Percentiles rank a stretch among this genome's conserved stretches.
Evolutionary conservation across 2,797 vertebrate species (phyloP).

Genomic region (Neostethus bicornis): DNA sequence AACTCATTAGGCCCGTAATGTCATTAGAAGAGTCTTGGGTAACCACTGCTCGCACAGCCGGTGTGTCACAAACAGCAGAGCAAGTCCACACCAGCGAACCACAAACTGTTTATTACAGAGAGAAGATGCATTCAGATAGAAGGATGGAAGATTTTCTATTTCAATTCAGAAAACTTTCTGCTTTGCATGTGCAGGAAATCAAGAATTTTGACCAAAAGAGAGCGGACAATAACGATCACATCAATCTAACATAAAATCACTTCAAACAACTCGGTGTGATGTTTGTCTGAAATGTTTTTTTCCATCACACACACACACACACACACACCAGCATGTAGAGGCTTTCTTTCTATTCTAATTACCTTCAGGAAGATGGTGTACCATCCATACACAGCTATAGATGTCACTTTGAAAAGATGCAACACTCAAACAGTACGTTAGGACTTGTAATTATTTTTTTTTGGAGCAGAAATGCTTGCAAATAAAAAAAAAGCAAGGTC

Average conservation of each 20-base stretch:
- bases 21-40: conserved; percentile 77
- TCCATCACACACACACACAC: not conserved
- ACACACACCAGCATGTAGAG: not conserved
- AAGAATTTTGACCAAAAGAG: too few relatives aligned
- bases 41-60: conserved; percentile 68
- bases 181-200: conserved; percentile 6
- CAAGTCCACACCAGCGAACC: conserved; percentile 32
- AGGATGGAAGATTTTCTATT: not conserved
- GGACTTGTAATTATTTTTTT: not conserved
- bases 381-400: too few relatives aligned
- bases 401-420: not conserved
- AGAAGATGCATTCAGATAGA: conserved; percentile 8
- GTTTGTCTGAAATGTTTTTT: too few relatives aligned
- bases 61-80: conserved; percentile 54
- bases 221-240: too few relatives aligned
- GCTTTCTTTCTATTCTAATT: not conserved
- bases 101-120: conserved; percentile 11
- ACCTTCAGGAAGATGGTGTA: not conserved
- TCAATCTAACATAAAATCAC: too few relatives aligned
- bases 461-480: not conserved
- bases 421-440: not conserved
- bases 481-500: not conserved
- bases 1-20: conserved; percentile 84
- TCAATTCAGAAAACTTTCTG: conserved; percentile 3
- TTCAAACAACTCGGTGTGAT: too few relatives aligned